Base-by-base conservation (phyloP, 1,140 invertebrate species). In the Nilaparvata lugens region DNA sequence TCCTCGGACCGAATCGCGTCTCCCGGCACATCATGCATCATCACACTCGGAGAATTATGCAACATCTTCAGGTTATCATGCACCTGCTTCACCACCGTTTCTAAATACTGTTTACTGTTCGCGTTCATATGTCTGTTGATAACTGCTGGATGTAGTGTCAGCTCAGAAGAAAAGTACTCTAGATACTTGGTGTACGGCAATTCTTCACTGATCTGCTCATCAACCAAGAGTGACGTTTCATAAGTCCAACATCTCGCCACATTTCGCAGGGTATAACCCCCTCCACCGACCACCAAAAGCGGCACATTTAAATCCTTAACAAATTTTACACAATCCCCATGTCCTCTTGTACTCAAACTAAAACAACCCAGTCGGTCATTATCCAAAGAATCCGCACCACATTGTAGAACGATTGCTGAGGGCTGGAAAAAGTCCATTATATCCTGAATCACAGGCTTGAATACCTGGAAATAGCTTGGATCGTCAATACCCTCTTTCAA, bases 171-270 rank as follows among this genome's bases (percentile, higher is more conserved):
- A 72, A 98, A 98, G 70, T 94, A 97, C 69, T 97, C 93, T 35
- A 95, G 81, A 70, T 97, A 98, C 72, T 97, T 93, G 7, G 87
- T 93, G 67, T 93, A 92, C 0, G 94, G 94, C 25, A 97, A 75
- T 70, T 97, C 93, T 70, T 95, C 94, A 38, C 86, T 88, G 25
- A 98, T 95, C 45, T 86, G 83, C 69, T 95, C 89, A 69, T 96
- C 93, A 0, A 95, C 82, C 0, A 97, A 75, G 2, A 99, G 76
- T 0, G 95, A 96, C 0, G 97, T 99, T 76, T 99, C 97, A 67
- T 98, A 97, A 0, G 97, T 97, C 97, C 97, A 99, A 73, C 95
- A 98, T 45, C 97, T 79, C 0, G 97, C 96, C 0, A 99, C 97
- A 73, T 99, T 99, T 55, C 95, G 79, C 5, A 99, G 77, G 0